phyloP scores from a whole-genome alignment of 2,797 vertebrate genomes.

The Craterocephalus amniculus region DNA sequence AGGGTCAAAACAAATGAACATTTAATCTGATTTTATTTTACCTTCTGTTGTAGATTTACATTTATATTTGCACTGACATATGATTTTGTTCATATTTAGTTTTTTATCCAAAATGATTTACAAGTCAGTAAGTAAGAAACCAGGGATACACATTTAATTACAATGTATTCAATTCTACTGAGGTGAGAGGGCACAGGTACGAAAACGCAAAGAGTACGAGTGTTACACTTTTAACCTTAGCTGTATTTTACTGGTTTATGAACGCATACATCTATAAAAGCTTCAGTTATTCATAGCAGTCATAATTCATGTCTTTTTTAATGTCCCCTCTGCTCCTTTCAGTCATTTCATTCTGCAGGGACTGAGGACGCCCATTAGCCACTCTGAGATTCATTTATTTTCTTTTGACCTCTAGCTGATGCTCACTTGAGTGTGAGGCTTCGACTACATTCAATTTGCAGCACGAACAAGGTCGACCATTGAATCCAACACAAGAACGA shows the following conservation, averaged over 20 bases:
- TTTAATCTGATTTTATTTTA: too few species aligned
- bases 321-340: background rate
- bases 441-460: conserved; percentile 16
- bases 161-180: background rate
- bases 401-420: conserved; percentile 9
- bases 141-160: background rate
- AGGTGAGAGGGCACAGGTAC: background rate
- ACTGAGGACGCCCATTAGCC: background rate
- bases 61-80: too few species aligned
- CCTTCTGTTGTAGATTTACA: too few species aligned
- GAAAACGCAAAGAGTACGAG: too few species aligned
- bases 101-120: background rate
- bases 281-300: background rate
- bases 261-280: background rate
- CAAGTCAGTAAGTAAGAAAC: background rate
- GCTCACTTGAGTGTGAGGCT: conserved; percentile 2
- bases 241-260: background rate
- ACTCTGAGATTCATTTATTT: background rate
- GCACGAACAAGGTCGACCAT: background rate
- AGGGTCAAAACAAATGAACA: background rate
- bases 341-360: background rate
- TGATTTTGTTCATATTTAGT: background rate
- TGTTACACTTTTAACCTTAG: background rate
- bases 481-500: background rate
- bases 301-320: background rate